These are phyloP conservation scores for Scaptomyza parva DNA, from an alignment of 2,888 invertebrate genomes.

Conservation along the genomic window DNA sequence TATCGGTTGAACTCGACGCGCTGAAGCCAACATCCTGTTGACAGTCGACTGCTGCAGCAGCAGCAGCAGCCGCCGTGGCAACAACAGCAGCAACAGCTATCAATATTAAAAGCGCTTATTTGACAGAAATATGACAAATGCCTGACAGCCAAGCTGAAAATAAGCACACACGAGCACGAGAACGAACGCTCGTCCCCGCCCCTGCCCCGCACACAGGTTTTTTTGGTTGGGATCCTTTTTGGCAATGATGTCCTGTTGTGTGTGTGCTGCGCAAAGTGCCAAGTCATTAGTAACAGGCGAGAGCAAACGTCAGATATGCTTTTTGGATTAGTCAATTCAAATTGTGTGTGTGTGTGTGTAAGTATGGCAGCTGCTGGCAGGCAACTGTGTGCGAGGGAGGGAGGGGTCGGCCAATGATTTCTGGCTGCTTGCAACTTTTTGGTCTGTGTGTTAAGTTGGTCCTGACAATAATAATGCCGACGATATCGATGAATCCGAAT, in stretches of 20 bases:
- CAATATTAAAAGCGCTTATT: conserved; percentile 80
- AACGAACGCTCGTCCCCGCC: no score
- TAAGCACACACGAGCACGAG: conserved; percentile 35
- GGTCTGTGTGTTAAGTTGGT: conserved; percentile 42
- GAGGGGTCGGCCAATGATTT: conserved; percentile 51
- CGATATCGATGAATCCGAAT: conserved; percentile 3
- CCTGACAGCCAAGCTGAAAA: conserved; percentile 75
- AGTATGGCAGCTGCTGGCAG: conserved; percentile 27
- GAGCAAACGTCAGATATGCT: conserved; percentile 79
- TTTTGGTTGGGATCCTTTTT: neutral
- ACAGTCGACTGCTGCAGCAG: conserved; percentile 55
- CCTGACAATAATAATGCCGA: conserved; percentile 13
- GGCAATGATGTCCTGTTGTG: conserved; percentile 33
- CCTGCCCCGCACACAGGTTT: conserved; percentile 53
- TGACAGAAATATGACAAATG: conserved; percentile 81
- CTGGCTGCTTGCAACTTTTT: conserved; percentile 16
- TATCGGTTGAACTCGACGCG: conserved; percentile 59
- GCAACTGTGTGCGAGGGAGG: neutral
- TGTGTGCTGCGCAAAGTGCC: conserved; percentile 63
- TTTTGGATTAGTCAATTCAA: conserved; percentile 77
- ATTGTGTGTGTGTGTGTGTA: conserved; percentile 62
- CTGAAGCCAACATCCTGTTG: conserved; percentile 77
- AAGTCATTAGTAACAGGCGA: conserved; percentile 79
- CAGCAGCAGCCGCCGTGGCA: conserved; percentile 55
- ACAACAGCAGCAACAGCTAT: conserved; percentile 56